phyloP scores from a whole-genome alignment of 2,888 invertebrate genomes.

The Sabatieria punctata region DNA sequence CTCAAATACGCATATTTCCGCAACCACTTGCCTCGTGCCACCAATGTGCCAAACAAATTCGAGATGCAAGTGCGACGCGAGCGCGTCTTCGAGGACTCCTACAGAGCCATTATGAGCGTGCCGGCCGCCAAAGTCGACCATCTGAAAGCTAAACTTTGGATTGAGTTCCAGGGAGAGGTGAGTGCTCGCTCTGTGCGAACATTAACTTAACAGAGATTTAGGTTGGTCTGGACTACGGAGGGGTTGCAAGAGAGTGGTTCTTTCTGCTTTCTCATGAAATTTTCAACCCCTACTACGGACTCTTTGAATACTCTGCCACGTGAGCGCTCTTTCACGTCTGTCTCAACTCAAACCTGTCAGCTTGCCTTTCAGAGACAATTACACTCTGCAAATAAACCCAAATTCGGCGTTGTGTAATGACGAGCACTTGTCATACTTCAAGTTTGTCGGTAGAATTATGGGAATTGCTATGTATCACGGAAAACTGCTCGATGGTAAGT shows the following conservation, averaged over 20 bases:
- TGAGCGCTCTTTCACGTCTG: conserved; percentile 38
- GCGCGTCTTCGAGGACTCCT: conserved; percentile 90
- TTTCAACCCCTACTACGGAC: conserved; percentile 98
- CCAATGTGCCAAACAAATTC: conserved; percentile 89
- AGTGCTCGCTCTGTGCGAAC: neutral
- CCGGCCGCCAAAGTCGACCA: conserved; percentile 47
- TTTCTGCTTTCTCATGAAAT: conserved; percentile 95
- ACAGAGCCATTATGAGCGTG: conserved; percentile 77
- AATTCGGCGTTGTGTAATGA: conserved; percentile 93
- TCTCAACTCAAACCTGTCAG: conserved; percentile 7
- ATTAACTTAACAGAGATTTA: neutral
- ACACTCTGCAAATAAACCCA: conserved; percentile 95
- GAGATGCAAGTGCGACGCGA: conserved; percentile 75
- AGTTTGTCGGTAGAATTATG: conserved; percentile 90
- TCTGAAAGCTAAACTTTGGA: conserved; percentile 92
- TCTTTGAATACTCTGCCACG: conserved; percentile 99
- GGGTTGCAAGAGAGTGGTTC: conserved; percentile 93
- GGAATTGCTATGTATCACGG: conserved; percentile 99
- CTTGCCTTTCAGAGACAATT: conserved; percentile 60
- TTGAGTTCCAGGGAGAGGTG: conserved; percentile 93
- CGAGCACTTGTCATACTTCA: conserved; percentile 91
- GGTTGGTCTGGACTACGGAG: conserved; percentile 79
- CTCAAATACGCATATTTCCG: conserved; percentile 96
- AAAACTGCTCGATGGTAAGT: conserved; percentile 76
- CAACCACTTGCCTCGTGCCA: conserved; percentile 82